Percentiles rank a stretch among this genome's conserved stretches.
Conservation (phyloP, 2,797 vertebrate species). For the Orientallactaga sibirica region DNA sequence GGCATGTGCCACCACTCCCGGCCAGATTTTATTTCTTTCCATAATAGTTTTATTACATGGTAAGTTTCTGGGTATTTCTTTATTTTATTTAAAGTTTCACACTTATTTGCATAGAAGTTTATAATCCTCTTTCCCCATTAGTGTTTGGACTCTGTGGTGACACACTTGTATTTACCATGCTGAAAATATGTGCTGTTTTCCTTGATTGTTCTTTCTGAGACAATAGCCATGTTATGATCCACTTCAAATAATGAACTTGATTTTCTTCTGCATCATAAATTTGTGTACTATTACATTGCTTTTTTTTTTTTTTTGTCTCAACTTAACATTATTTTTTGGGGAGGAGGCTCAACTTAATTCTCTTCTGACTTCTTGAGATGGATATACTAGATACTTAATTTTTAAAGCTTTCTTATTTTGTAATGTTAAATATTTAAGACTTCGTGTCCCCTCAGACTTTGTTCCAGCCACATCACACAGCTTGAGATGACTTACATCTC, state of each 20-base stretch:
- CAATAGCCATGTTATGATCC: not conserved
- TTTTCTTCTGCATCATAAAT: not conserved
- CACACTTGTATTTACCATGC: not conserved
- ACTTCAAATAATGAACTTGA: not conserved
- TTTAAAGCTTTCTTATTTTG: not conserved
- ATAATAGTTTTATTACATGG: not conserved
- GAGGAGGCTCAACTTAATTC: not conserved
- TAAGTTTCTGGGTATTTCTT: constrained; percentile 7
- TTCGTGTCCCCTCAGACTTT: constrained; percentile 4
- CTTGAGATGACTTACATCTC: constrained; percentile 31
- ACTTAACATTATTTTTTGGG: not conserved
- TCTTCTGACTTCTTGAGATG: not conserved
- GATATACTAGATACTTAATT: not conserved
- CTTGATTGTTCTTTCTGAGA: constrained; percentile 25
- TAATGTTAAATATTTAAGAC: not conserved
- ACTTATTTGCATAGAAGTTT: constrained; percentile 2
- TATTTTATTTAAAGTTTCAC: constrained; percentile 3
- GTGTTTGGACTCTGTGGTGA: constrained; percentile 15
- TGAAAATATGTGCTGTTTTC: not conserved
- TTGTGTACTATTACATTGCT: not conserved
- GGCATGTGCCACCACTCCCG: no score
- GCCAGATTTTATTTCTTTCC: constrained; percentile 20
- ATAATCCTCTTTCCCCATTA: not conserved
- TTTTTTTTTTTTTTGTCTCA: not conserved
- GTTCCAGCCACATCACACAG: not conserved